phyloP scores from a whole-genome alignment of 2,113 vertebrate genomes.

The Tinamus guttatus region DNA sequence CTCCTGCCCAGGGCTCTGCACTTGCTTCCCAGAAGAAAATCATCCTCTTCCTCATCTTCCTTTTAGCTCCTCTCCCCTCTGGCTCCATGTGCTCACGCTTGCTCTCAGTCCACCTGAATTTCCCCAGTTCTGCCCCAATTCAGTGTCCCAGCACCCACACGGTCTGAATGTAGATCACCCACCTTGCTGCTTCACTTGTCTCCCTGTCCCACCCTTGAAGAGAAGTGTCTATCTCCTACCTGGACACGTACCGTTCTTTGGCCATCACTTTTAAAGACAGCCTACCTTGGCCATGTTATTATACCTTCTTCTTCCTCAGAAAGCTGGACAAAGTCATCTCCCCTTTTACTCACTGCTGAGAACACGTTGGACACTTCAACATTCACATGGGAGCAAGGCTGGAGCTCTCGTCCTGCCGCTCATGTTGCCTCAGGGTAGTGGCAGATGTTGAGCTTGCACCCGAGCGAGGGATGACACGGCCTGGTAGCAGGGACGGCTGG shows the following conservation, averaged over 20 bases:
- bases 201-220: background rate
- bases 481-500: background rate
- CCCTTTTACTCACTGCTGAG: background rate
- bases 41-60: background rate
- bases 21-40: background rate
- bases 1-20: background rate
- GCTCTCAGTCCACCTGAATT: background rate
- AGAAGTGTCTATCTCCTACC: too few relatives aligned
- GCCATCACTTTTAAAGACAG: background rate
- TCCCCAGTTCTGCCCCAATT: background rate
- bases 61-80: background rate
- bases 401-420: too few relatives aligned
- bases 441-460: background rate
- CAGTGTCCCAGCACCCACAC: rapidly evolving
- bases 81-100: background rate
- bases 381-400: background rate
- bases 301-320: background rate
- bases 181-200: background rate
- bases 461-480: background rate
- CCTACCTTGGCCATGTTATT: background rate
- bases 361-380: background rate
- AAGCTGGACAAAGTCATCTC: background rate
- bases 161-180: background rate
- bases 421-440: too few relatives aligned
- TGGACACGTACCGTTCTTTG: background rate